Evolutionary conservation across 2,797 vertebrate species (phyloP).

Genomic region (Psittacula derbiana): DNA sequence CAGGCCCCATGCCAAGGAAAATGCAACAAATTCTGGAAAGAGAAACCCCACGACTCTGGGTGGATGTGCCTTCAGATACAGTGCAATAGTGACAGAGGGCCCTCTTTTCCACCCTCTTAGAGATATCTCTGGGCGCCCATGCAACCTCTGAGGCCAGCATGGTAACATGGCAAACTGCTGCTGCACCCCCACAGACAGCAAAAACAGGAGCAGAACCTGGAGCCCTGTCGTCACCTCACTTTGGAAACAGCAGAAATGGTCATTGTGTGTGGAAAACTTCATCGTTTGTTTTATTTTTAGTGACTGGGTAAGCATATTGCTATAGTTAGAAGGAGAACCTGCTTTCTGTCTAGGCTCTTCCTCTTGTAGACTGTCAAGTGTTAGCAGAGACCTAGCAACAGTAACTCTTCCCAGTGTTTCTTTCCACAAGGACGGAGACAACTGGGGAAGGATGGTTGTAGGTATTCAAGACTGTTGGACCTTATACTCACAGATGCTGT

Average conservation of each 20-base stretch:
- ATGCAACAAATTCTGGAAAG: not conserved
- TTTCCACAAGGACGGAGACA: not conserved
- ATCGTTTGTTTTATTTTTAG: not conserved
- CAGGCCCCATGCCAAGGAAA: not conserved
- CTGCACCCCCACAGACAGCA: not conserved
- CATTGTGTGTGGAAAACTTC: not conserved
- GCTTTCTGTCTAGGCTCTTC: not conserved
- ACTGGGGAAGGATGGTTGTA: not conserved
- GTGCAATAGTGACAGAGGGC: not conserved
- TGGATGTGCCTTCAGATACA: not conserved
- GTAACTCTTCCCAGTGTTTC: not conserved
- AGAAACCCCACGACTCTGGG: not conserved
- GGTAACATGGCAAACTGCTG: not conserved
- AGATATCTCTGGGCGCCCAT: not conserved
- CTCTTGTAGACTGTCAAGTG: not conserved
- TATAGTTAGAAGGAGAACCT: not conserved
- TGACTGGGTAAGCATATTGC: not conserved
- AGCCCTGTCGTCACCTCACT: not conserved
- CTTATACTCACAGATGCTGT: accelerated
- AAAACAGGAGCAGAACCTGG: not conserved
- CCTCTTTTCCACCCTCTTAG: not conserved
- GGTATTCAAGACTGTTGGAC: not conserved
- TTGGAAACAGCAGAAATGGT: not conserved
- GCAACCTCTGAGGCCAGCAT: not conserved
- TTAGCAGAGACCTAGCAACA: not conserved